Evolutionary conservation across 2,797 vertebrate species (phyloP), one percentile per base, ranked within the genome.

Genomic region (Lepilemur septentrionalis): DNA sequence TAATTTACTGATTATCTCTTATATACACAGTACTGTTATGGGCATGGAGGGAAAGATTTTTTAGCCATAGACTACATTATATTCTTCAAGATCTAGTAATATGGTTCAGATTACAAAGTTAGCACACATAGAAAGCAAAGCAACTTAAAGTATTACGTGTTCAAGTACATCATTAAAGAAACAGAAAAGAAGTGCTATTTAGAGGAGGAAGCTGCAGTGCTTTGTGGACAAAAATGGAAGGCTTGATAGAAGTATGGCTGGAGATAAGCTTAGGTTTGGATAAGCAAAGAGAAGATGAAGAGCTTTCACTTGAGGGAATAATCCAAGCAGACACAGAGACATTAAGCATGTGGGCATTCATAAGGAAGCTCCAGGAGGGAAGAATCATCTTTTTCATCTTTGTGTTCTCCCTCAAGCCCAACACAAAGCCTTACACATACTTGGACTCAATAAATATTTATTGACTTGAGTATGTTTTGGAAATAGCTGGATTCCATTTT

Each of bases 91-190:
- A 83, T 7, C 48, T 80, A 59, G 35, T 76, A 38, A 61, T 18
- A 20, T 38, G 70, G 25, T 41, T 80, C 50, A 50, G 9, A 78
- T 91, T 35, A 15, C 48, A 89, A 48, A 52, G 30, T 79, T 76
- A 95, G 69, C 5, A n/a, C 35, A 55, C 20, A 35, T 22, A 55
- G 67, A 82, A 91, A 95, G 2, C 72, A 97, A 75, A 97, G 46
- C 20, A 80, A 63, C 25, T 18, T 35, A 41, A 55, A 18, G 5
- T 28, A 43, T 48, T 50, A 11, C 7, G 12, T 32, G 20, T 80
- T 76, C 67, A 92, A 70, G 38, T 48, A 15, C 2, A 38, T 70
- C 61, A 15, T 67, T 76, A 90, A 55, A 79, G 20, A 92, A 84
- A 59, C 50, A 80, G 9, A 83, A 70, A 85, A 46, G 43, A 76